Evolutionary conservation across 2,888 invertebrate species (phyloP), one percentile per base, ranked within the genome.

Genomic region (Bombyx huttoni): DNA sequence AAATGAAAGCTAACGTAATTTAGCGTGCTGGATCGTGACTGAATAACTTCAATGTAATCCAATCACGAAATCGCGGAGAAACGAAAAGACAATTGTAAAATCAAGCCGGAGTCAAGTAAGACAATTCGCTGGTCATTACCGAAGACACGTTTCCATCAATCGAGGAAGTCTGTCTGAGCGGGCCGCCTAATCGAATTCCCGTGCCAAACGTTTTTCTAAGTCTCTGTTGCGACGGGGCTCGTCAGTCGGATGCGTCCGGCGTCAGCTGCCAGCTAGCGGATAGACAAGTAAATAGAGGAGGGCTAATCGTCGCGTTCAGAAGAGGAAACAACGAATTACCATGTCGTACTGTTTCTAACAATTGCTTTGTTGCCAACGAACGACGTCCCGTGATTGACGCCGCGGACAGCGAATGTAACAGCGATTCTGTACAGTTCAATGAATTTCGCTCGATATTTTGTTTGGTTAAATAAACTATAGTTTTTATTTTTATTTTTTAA

Each of bases 241-340:
- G 84, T 76, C 81, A 82, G 83, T 79, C 79, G 76, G 75, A 69
- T 78, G 68, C 73, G 71, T 78, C 77, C 81, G 82, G 79, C 73
- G 85, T 82, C 86, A 85, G 86, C 84, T 87, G 87, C 83, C 87
- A 82, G 77, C 75, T 81, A 76, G 68, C 68, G 67, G 83, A 84
- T 76, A 76, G 87, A 88, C 87, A 87, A 86, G 77, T 86, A 88
- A 88, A 88, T 88, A 83, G 87, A 81, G 80, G 75, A 74, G 65
- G 74, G 73, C 78, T 87, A 88, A 88, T 87, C 86, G 87, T 86
- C 86, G 84, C 81, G 75, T 77, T 79, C 70, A 75, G 76, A 63
- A 75, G 81, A 83, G 87, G 87, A 87, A 88, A 88, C 84, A 76
- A 78, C 79, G 85, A 83, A 87, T 87, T 88, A 88, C 84, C 73